These are phyloP conservation scores for Dione juno DNA, from an alignment of 2,888 invertebrate species.

Conservation along the genomic window DNA sequence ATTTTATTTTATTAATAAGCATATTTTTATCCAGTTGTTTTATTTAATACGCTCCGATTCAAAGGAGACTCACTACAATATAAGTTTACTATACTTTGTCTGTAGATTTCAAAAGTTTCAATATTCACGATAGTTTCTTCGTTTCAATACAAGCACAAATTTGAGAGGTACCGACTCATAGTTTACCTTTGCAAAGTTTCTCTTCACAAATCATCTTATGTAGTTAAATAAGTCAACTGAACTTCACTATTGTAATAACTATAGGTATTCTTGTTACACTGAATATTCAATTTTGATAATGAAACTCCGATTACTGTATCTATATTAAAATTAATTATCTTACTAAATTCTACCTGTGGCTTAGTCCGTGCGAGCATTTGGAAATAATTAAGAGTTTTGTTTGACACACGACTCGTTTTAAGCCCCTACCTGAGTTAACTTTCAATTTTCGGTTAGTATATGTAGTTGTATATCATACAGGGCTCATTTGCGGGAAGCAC, in stretches of 20 bases:
- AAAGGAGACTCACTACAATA: neutral
- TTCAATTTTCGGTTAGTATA: no score
- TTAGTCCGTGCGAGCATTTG: no score
- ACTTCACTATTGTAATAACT: neutral
- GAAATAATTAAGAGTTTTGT: no score
- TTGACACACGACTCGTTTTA: no score
- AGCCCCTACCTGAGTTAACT: no score
- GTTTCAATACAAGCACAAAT: slow-evolving; percentile 7
- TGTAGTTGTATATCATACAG: no score
- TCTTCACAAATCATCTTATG: neutral
- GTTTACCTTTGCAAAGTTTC: neutral
- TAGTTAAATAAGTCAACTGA: slow-evolving; percentile 9
- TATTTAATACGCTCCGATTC: neutral
- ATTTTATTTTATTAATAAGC: neutral
- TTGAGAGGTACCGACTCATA: neutral
- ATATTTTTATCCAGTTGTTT: neutral
- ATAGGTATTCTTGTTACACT: neutral
- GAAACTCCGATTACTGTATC: neutral
- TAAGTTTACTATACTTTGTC: neutral
- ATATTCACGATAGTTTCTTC: neutral
- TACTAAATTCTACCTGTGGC: no score
- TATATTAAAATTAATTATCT: neutral
- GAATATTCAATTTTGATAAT: neutral
- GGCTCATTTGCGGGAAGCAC: no score
- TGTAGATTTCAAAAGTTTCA: neutral